These are phyloP conservation scores for Colius striatus DNA, from an alignment of 2,113 vertebrate genomes.

Conservation along the genomic window DNA sequence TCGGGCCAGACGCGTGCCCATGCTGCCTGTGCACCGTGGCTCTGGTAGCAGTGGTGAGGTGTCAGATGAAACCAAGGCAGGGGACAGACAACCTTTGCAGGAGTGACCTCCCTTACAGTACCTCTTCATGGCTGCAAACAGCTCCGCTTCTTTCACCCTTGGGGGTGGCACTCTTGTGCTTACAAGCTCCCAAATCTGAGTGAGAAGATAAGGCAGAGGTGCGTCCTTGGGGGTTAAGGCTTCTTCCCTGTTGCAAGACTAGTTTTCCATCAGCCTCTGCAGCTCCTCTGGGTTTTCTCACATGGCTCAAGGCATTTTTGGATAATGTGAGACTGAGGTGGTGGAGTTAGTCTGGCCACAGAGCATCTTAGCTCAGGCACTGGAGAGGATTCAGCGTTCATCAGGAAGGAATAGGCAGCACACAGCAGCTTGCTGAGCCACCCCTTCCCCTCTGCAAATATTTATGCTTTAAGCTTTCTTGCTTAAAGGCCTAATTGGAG, in stretches of 20 bases:
- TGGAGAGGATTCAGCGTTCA: not conserved
- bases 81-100: not conserved
- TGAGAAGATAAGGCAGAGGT: accelerated
- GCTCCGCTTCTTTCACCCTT: not conserved
- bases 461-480: conserved; percentile 66
- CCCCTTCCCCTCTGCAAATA: conserved; percentile 74
- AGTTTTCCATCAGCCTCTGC: not conserved
- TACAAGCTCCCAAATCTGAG: not conserved
- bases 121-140: not conserved
- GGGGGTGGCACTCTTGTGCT: not conserved
- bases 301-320: not conserved
- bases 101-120: accelerated
- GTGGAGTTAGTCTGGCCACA: not conserved
- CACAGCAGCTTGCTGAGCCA: not conserved
- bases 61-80: not conserved
- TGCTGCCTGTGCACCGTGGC: not conserved
- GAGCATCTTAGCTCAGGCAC: not conserved
- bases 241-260: not conserved
- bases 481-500: conserved; percentile 67
- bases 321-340: not conserved
- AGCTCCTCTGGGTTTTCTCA: accelerated
- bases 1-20: not conserved
- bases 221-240: not conserved
- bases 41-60: not conserved
- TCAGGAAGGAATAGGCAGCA: not conserved